Evolutionary conservation across 1,140 invertebrate species (phyloP).

Genomic region (Lutraria rhynchaena): DNA sequence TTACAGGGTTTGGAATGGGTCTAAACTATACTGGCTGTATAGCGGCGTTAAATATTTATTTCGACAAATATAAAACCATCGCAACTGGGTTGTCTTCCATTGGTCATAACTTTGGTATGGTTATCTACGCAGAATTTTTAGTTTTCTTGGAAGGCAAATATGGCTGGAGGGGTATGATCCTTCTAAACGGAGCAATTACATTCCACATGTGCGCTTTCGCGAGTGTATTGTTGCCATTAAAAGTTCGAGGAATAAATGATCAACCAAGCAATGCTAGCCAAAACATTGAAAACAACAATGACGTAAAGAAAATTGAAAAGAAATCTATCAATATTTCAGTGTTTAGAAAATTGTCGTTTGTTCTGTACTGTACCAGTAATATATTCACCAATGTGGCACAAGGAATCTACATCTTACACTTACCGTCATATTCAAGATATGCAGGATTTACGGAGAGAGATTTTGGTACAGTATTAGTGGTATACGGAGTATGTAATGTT

Average conservation of each 20-base stretch:
- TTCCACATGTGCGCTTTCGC: slow-evolving; percentile 40
- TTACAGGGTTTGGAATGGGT: slow-evolving; percentile 31
- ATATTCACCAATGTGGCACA: background rate
- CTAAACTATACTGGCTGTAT: slow-evolving; percentile 37
- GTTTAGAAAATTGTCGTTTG: slow-evolving; percentile 8
- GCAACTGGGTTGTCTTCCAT: slow-evolving; percentile 25
- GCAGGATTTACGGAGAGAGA: slow-evolving; percentile 6
- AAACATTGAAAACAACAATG: background rate
- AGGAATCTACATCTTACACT: slow-evolving; percentile 27
- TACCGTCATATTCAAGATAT: slow-evolving; percentile 25
- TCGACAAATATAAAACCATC: slow-evolving; percentile 35
- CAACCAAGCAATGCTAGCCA: too few relatives aligned
- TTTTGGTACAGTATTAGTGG: background rate
- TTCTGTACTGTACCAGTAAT: slow-evolving; percentile 17
- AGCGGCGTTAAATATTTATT: slow-evolving; percentile 13
- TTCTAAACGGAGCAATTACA: slow-evolving; percentile 9
- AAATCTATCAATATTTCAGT: background rate
- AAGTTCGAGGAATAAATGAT: background rate
- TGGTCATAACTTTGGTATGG: slow-evolving; percentile 20
- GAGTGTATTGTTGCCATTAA: background rate
- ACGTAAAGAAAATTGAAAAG: background rate
- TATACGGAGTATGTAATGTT: slow-evolving; percentile 22
- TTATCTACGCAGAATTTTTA: slow-evolving; percentile 20
- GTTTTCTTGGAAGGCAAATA: slow-evolving; percentile 4
- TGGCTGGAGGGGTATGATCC: slow-evolving; percentile 25